phyloP scores from a whole-genome alignment of 2,113 vertebrate species.

The Noturus placidus region DNA sequence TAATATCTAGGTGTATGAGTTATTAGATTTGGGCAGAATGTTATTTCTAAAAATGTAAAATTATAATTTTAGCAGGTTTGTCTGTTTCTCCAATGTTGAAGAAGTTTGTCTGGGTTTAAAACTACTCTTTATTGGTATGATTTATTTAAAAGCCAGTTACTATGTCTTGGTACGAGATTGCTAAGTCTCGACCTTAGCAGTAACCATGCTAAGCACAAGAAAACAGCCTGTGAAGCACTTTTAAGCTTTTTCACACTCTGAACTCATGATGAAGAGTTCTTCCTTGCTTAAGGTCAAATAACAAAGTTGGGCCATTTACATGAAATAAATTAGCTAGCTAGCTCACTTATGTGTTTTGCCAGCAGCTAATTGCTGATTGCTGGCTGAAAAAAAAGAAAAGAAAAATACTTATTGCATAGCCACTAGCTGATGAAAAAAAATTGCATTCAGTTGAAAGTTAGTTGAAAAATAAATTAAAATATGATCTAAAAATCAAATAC shows the following conservation, averaged over 20 bases:
- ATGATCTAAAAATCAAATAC: neutral
- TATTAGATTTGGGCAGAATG: neutral
- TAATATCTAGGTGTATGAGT: constrained; percentile 27
- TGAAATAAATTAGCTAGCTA: constrained; percentile 22
- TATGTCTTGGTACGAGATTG: neutral
- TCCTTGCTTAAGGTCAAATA: constrained; percentile 29
- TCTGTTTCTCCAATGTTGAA: neutral
- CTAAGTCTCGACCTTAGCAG: constrained; percentile 3
- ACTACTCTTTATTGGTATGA: neutral
- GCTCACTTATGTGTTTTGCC: constrained; percentile 21
- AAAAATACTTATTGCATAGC: constrained; percentile 3
- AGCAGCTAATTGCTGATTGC: constrained; percentile 24
- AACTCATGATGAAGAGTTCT: neutral
- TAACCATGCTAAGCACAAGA: neutral
- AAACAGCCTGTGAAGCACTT: constrained; percentile 5
- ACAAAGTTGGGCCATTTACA: constrained; percentile 16
- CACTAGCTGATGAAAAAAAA: neutral
- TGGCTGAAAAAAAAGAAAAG: neutral
- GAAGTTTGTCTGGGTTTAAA: neutral
- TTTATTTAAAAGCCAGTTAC: constrained; percentile 4
- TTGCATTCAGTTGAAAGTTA: constrained; percentile 7
- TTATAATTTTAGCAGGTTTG: neutral
- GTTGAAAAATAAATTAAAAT: constrained; percentile 1
- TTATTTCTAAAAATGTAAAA: neutral
- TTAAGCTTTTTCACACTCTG: constrained; percentile 8